Base-by-base conservation (phyloP, 2,797 vertebrate species). In the Austrolebias charrua region DNA sequence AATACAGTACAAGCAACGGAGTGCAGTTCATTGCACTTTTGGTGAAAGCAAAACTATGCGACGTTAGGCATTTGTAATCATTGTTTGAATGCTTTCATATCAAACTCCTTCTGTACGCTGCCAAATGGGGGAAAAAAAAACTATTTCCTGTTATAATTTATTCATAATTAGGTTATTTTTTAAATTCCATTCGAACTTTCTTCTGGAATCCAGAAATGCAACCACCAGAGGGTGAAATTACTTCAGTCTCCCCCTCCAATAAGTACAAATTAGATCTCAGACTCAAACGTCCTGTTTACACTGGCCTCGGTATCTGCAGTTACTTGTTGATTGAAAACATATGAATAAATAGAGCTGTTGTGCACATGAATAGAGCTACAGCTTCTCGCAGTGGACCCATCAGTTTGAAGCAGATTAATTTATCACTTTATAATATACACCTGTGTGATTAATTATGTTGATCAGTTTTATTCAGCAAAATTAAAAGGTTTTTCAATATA, bases 201-300 rank as follows among this genome's bases (percentile, higher is more conserved):
- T 54, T 69, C 35, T 67, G 18, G 50, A 63, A 64, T 20, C 42
- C 4, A 58, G 60, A 55, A 80, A 80, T 75, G 69, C 48, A 79
- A 53, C 56, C 40, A 71, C 63, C 40, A 45, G 59, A 73, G 69
- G 60, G 44, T 77, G 58, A 81, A 67, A 80, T 76, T n/a, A 74
- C 47, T 58, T 61, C 51, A 42, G 45, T 74, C 46, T 69, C 31
- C 60, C 47, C 49, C 57, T 53, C 12, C 38, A 68, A 57, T 40
- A 65, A 69, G 52, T 77, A 78, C 54, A 71, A 75, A 70, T 73
- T 47, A 53, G 46, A 77, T 73, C 50, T 67, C 58, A 71, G 51
- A 58, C 42, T 49, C 71, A 69, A 44, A 55, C 66, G 80, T 84
- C 80, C 76, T 85, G 75, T 75, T 87, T 70, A 78, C 35, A 75